Evolutionary conservation across 2,113 vertebrate genomes (phyloP).

Genomic region (Gymnogyps californianus): DNA sequence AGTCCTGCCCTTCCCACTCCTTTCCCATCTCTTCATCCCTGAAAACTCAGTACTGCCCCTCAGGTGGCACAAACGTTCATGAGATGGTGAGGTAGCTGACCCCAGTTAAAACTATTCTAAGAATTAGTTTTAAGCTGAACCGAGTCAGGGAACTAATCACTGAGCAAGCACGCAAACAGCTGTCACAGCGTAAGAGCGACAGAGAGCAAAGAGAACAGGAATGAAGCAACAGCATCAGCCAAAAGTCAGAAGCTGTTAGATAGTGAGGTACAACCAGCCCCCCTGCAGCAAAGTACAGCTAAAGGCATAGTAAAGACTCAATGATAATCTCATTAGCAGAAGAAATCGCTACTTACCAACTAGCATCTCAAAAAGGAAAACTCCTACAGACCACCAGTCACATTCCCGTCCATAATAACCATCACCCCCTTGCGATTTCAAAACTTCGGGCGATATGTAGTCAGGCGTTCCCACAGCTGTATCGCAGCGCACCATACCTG

Average conservation of each 20-base stretch:
- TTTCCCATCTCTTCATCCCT: not conserved
- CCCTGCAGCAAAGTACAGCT: not conserved
- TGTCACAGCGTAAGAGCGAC: rapidly evolving
- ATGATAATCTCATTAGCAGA: not conserved
- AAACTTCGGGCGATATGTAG: constrained; percentile 95
- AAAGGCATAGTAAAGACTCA: not conserved
- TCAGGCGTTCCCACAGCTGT: constrained; percentile 96
- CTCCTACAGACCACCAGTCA: constrained; percentile 99
- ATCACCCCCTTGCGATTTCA: constrained; percentile 96
- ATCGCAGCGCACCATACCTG: constrained; percentile 96
- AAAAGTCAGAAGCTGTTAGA: not conserved
- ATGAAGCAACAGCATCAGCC: not conserved
- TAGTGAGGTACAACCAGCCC: not conserved
- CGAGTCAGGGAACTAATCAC: not conserved
- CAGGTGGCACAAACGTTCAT: not conserved
- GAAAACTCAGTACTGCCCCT: not conserved
- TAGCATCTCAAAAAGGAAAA: constrained; percentile 98
- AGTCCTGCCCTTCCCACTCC: not conserved
- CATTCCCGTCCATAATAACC: constrained; percentile 95
- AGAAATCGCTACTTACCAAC: constrained; percentile 85
- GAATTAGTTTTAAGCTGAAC: constrained; percentile 11
- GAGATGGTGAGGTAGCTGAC: not conserved
- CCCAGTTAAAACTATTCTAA: not conserved
- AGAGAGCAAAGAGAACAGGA: not conserved
- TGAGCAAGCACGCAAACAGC: not conserved